Evolutionary conservation across 2,113 vertebrate genomes (phyloP), one percentile per base, ranked within the genome.

Genomic region (Rutilus rutilus): DNA sequence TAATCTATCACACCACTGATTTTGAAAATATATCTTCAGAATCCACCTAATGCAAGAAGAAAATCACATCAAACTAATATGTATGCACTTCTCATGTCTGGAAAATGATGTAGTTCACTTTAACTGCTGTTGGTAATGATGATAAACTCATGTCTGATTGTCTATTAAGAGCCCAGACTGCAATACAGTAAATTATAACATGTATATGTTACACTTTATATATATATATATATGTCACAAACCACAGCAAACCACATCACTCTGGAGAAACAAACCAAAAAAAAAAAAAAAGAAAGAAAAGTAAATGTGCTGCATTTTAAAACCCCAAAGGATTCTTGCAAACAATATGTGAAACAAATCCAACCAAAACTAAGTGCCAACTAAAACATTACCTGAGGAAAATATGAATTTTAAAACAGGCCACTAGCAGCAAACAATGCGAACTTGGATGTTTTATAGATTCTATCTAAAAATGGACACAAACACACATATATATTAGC

Each of bases 391-490:
- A 57, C 8, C 19, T 57, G 54, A 57, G 19, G 3, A 23, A 64
- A 11, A 21, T 8, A 3, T 0, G 4, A 33, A 21, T 36, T 36
- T 36, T 69, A 5, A 69, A 71, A 71, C 19, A 8, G 1, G 39
- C 14, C 14, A 3, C 15, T 33, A 67, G 9, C 64, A 36, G 30
- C 64, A 67, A 17, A 67, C 64, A 19, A 33, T 67, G 14, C 27
- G 19, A 36, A 54, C 8, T 30, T 42, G 17, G 19, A 81, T 17
- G 59, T n/a, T 45, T 77, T 54, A 0, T n/a, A 27, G 33, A n/a
- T 15, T 65, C 59, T 81, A 21, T 2, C 36, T 60, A 50, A 85
- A 67, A 12, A 81, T 15, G n/a, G 39, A 82, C 42, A 54, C 65
- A 57, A 21, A 77, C 33, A 33, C 42, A 69, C 30, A 60, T 4